phyloP scores from a whole-genome alignment of 1,140 invertebrate species.

The Mylabris phalerata region DNA sequence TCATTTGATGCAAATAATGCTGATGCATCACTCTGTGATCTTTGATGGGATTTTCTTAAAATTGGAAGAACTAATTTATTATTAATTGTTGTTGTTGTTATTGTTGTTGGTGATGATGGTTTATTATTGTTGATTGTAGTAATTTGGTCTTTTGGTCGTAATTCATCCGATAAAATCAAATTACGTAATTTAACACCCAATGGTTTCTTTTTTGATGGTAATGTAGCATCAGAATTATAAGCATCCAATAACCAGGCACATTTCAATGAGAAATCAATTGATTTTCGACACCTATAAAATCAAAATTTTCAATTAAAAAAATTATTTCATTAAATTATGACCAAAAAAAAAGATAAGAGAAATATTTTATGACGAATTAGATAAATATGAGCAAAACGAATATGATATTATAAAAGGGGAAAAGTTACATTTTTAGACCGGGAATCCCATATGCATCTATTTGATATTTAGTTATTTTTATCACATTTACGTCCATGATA shows the following conservation, averaged over 20 bases:
- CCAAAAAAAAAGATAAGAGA: too few species aligned
- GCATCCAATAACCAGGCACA: constrained; percentile 94
- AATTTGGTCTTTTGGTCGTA: constrained; percentile 51
- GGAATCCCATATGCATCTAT: too few species aligned
- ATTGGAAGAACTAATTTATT: not conserved
- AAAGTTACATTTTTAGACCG: too few species aligned
- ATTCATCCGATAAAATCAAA: constrained; percentile 80
- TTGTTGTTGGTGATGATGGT: constrained; percentile 27
- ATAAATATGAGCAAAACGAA: too few species aligned
- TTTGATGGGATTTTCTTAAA: constrained; percentile 41
- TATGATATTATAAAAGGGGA: too few species aligned
- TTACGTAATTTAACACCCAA: constrained; percentile 81
- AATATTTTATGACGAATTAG: too few species aligned
- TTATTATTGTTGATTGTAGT: not conserved
- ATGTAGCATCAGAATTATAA: constrained; percentile 73
- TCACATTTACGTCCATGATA: too few species aligned
- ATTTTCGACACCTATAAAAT: constrained; percentile 73
- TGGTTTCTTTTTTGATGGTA: constrained; percentile 69
- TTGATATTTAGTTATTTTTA: too few species aligned
- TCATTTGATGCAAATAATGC: constrained; percentile 13
- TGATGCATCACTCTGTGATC: constrained; percentile 27
- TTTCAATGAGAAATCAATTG: constrained; percentile 91
- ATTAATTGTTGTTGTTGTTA: constrained; percentile 2
- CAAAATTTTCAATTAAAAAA: too few species aligned
- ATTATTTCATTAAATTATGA: too few species aligned